Evolutionary conservation across 2,888 invertebrate genomes (phyloP), one percentile per base, ranked within the genome.

Genomic region (Dynastes tityus): DNA sequence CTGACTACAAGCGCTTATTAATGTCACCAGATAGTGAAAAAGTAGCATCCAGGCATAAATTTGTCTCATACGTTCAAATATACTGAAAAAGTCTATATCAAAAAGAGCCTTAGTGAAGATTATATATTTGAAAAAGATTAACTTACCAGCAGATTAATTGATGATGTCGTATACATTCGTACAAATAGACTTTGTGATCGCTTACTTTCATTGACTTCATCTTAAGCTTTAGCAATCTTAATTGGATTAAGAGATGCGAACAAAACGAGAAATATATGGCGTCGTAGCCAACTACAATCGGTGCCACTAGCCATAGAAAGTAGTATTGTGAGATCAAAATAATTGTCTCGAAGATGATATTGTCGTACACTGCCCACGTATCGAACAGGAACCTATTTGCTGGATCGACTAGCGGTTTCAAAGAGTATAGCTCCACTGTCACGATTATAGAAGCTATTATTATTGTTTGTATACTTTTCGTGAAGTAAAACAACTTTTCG

Each of bases 221-320:
- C 53, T 9, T 65, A 40, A 53, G 22, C 16, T 67, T 67, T 11
- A 76, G 53, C 13, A 67, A 27, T 32, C 76, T 49, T 40, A 76
- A 32, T 67, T 76, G 76, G 5, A 76, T 5, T 0, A 76, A 13
- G 29, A 76, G 11, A 55, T 76, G 76, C 11, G 22, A 55, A 55
- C 53, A 76, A 37, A 55, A 53, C 8, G 76, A 76, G 22, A 76
- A 16, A 27, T 76, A 76, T 22, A 76, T 16, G 29, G 9, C 32
- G 53, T 76, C 76, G 27, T 68, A 76, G 1, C 67, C 76, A 22
- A 68, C 37, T 11, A 67, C 49, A n/a, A 51, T 53, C 13, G 53
- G 32, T 8, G 22, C 53, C 2, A 29, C 37, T n/a, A 76, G 29
- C 5, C 22, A 51, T 37, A 76, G 53, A 4, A 67, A 76, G 40